Evolutionary conservation across 2,888 invertebrate species (phyloP), one percentile per base, ranked within the genome.

Genomic region (Alentia gelatinosa): DNA sequence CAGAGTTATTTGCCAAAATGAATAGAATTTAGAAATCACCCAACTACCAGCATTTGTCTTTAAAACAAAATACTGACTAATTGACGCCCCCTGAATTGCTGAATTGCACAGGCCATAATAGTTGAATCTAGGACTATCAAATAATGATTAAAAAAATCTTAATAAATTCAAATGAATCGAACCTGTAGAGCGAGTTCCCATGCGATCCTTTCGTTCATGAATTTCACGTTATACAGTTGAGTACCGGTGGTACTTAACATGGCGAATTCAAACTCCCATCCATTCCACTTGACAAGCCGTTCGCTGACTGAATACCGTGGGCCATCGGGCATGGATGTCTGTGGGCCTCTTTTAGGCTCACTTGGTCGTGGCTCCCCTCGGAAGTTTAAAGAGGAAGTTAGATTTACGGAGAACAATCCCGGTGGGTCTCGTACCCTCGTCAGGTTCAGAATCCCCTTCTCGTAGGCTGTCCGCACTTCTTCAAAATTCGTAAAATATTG

Each of bases 401-500:
- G 56, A 5, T 3, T 56, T 9, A n/a, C 23, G 3, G 23, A 19
- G 19, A 56, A 56, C n/a, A 56, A n/a, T 3, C 56, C 56, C 19
- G 56, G 56, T 4, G 56, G 56, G 56, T 56, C 56, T 56, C 23
- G 12, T 9, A 56, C 56, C n/a, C 9, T 56, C 56, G 19, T 19
- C 19, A 56, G n/a, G n/a, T 4, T 56, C 9, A 56, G 56, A 19
- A 37, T 86, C 33, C 35, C 50, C 33, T 26, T 23, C 5, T 37
- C 4, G 3, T n/a, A 12, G 5, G 37, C 47, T 19, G 33, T 9
- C 12, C n/a, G 37, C 75, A 91, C 9, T 7, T 88, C 56, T 7
- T 89, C 90, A 30, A 91, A 37, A 23, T 50, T 83, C 26, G 5
- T 35, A 42, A 79, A 91, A 4, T 42, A 50, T 37, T 89, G 89